phyloP scores from a whole-genome alignment of 1,140 invertebrate species.

The Lordiphosa clarofinis region DNA sequence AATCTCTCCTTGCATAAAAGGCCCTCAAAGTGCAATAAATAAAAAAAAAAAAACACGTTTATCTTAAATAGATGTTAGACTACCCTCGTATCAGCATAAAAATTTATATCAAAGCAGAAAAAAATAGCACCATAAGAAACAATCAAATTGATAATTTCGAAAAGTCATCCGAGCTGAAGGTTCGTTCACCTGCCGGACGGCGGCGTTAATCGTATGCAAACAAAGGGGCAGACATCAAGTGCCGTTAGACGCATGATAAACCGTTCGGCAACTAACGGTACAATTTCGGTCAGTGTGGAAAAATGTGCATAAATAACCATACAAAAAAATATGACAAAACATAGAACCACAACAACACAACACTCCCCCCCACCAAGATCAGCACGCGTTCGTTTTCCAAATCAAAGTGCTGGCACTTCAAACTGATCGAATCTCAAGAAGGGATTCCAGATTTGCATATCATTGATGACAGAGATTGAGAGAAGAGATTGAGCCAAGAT shows the following conservation, averaged over 20 bases:
- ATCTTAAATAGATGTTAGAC: too few relatives aligned
- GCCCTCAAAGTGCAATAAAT: too few relatives aligned
- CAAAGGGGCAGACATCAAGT: constrained; percentile 19
- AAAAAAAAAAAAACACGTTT: too few relatives aligned
- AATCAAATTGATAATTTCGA: constrained; percentile 51
- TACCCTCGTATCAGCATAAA: too few relatives aligned
- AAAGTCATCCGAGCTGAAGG: constrained; percentile 48
- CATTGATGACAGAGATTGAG: constrained; percentile 6
- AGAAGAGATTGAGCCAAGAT: neutral
- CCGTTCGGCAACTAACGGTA: constrained; percentile 32
- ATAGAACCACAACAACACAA: constrained; percentile 13
- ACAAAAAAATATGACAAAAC: constrained; percentile 57
- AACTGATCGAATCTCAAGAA: constrained; percentile 31
- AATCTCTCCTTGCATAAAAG: too few relatives aligned
- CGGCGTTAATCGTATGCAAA: constrained; percentile 52
- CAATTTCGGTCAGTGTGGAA: constrained; percentile 19
- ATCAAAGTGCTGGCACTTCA: constrained; percentile 46
- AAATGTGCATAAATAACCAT: constrained; percentile 63
- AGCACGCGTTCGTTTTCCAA: constrained; percentile 33
- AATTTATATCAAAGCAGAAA: constrained; percentile 13
- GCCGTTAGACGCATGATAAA: constrained; percentile 69
- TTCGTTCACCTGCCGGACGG: constrained; percentile 49
- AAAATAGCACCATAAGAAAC: constrained; percentile 34
- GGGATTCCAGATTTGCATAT: constrained; percentile 42
- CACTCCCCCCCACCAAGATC: constrained; percentile 29